Conservation (phyloP, 2,797 vertebrate species). For the Alca torda region DNA sequence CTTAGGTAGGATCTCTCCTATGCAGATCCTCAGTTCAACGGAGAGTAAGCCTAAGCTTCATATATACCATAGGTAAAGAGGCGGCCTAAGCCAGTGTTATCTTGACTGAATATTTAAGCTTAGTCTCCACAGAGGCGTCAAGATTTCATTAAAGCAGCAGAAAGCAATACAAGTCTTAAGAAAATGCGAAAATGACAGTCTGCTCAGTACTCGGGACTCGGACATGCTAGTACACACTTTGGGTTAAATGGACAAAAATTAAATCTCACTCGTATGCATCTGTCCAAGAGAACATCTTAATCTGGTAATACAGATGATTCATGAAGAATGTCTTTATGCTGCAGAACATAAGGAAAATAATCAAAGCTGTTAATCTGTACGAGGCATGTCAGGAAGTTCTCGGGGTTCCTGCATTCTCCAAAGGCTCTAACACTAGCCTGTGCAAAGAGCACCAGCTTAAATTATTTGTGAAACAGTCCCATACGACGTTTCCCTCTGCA, state of each 20-base stretch:
- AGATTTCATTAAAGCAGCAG: background rate
- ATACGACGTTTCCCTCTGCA: background rate
- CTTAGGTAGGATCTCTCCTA: background rate
- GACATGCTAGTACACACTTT: background rate
- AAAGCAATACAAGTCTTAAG: background rate
- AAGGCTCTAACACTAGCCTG: background rate
- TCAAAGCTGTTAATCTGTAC: background rate
- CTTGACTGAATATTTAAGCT: background rate
- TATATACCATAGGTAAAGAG: background rate
- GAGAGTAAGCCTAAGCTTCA: background rate
- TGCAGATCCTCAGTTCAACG: background rate
- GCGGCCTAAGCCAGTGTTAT: background rate
- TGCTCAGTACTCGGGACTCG: background rate
- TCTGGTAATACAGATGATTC: background rate
- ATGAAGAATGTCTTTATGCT: background rate
- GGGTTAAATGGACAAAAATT: background rate
- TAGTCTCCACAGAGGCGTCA: background rate
- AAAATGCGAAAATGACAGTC: background rate
- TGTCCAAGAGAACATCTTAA: background rate
- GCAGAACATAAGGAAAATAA: background rate
- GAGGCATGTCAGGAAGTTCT: fast-evolving
- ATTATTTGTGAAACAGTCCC: no score
- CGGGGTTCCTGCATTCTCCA: background rate
- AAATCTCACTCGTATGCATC: background rate
- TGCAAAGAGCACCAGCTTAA: background rate